These are phyloP conservation scores for Pao palembangensis DNA, from an alignment of 2,113 vertebrate genomes.

Conservation along the genomic window DNA sequence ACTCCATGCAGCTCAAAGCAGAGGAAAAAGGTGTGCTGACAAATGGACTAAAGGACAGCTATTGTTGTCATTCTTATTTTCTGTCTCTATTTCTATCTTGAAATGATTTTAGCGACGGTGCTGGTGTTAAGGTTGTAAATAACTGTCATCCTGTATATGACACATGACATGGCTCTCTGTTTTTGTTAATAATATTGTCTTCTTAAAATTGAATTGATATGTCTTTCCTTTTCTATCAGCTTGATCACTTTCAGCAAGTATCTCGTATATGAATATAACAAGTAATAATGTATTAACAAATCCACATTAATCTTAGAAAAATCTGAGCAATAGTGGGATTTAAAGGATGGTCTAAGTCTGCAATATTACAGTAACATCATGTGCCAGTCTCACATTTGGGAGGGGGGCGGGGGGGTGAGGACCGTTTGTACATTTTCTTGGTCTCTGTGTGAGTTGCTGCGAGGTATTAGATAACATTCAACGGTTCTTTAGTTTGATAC, in stretches of 20 bases:
- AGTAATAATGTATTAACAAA: constrained; percentile 83
- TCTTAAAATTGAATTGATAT: constrained; percentile 80
- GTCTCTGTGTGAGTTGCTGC: constrained; percentile 77
- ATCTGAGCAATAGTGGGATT: constrained; percentile 90
- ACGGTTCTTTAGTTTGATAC: constrained; percentile 52
- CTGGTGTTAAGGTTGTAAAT: constrained; percentile 82
- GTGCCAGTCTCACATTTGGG: constrained; percentile 82
- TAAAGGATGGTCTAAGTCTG: constrained; percentile 85
- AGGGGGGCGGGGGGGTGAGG: constrained; percentile 70
- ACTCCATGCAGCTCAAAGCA: constrained; percentile 88
- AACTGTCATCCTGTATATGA: constrained; percentile 73
- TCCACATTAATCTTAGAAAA: constrained; percentile 80
- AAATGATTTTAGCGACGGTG: constrained; percentile 51
- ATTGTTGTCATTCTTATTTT: constrained; percentile 58
- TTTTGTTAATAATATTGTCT: constrained; percentile 79
- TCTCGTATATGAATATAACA: constrained; percentile 72
- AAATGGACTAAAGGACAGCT: constrained; percentile 62
- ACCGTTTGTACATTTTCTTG: constrained; percentile 80
- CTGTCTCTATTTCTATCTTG: constrained; percentile 53
- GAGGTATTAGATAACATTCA: constrained; percentile 81
- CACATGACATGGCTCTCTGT: constrained; percentile 60
- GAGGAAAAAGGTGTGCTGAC: constrained; percentile 82
- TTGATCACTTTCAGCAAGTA: constrained; percentile 93
- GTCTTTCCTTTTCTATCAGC: constrained; percentile 85
- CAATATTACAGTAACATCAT: constrained; percentile 84